These are phyloP conservation scores for Podargus strigoides DNA, from an alignment of 2,797 vertebrate genomes.

Conservation along the genomic window DNA sequence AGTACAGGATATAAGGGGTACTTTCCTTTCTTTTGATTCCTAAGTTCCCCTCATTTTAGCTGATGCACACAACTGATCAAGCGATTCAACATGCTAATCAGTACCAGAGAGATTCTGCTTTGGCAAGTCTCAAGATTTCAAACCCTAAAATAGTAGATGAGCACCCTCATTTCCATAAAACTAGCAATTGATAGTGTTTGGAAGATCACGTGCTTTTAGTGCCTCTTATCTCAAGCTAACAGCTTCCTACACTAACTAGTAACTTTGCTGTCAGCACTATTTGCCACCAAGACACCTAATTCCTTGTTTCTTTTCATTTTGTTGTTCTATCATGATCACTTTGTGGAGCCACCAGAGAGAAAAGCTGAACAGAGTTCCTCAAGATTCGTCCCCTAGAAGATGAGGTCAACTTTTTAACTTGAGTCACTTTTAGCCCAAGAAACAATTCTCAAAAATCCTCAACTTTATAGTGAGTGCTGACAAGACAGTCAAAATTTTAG, in stretches of 20 bases:
- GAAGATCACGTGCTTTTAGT: background rate
- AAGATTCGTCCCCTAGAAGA: background rate
- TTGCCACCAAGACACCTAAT: background rate
- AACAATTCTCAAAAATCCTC: background rate
- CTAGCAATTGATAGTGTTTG: background rate
- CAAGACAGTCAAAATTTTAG: background rate
- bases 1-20: slow-evolving; percentile 26
- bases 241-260: background rate
- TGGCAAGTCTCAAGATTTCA: background rate
- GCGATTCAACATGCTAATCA: slow-evolving; percentile 40
- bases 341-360: background rate
- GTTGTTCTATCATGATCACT: background rate
- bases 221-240: background rate
- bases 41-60: slow-evolving; percentile 37
- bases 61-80: slow-evolving; percentile 20
- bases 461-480: background rate
- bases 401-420: background rate
- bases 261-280: background rate
- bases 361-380: background rate
- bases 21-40: slow-evolving; percentile 49
- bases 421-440: background rate
- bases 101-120: background rate
- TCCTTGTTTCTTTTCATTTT: background rate
- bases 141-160: slow-evolving; percentile 7
- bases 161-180: background rate